Evolutionary conservation across 2,888 invertebrate genomes (phyloP).

Genomic region (Sceliomorpha sp.): DNA sequence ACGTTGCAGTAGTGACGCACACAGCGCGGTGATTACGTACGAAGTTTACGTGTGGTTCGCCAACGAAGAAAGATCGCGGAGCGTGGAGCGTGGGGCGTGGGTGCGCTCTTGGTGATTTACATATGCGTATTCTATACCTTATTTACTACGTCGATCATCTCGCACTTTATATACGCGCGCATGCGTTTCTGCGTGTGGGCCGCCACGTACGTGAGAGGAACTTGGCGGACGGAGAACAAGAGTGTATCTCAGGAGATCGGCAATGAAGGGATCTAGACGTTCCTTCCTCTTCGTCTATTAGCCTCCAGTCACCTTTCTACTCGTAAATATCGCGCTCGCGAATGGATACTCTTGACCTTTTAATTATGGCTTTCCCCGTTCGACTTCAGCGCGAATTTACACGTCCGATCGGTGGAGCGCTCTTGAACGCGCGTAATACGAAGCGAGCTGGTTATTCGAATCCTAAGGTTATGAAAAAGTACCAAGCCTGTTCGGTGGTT

Average conservation of each 20-base stretch:
- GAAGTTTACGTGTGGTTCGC: slow-evolving; percentile 13
- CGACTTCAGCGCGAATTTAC: slow-evolving; percentile 16
- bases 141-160: slow-evolving; percentile 78
- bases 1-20: slow-evolving; percentile 55
- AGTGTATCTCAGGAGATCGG: slow-evolving; percentile 5
- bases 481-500: background rate
- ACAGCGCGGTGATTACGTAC: slow-evolving; percentile 51
- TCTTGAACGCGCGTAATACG: slow-evolving; percentile 4
- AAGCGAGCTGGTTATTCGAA: background rate
- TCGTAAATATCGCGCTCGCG: slow-evolving; percentile 49
- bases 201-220: slow-evolving; percentile 27
- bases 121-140: slow-evolving; percentile 77
- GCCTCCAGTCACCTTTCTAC: slow-evolving; percentile 39
- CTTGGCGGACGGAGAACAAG: slow-evolving; percentile 22
- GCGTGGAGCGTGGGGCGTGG: too few species aligned
- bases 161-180: slow-evolving; percentile 66
- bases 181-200: slow-evolving; percentile 61
- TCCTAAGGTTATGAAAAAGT: background rate
- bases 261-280: slow-evolving; percentile 19
- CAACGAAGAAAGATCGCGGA: slow-evolving; percentile 58
- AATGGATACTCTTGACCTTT: slow-evolving; percentile 65
- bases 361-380: slow-evolving; percentile 49
- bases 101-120: slow-evolving; percentile 79
- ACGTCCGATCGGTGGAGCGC: slow-evolving; percentile 8
- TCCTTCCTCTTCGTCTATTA: slow-evolving; percentile 42